Base-by-base conservation (phyloP, 2,797 vertebrate species). In the Megaceryle alcyon region DNA sequence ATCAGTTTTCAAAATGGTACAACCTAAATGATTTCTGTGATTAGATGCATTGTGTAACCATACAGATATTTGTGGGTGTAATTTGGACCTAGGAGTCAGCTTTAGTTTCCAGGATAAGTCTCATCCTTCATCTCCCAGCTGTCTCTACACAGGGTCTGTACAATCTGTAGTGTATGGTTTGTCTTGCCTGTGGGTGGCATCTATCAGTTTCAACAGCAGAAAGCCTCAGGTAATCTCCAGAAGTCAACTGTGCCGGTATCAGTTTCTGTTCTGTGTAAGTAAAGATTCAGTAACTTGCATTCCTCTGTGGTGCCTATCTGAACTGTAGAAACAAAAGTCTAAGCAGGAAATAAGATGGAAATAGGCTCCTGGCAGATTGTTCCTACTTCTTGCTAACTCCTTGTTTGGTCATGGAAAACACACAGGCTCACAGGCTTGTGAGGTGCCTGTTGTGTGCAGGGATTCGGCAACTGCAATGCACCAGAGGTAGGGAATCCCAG, bases 221-320 rank as follows among this genome's bases (percentile, higher is more conserved):
- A 89, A 51, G 14, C 16, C 43, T 72, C 1, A 1, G 14, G 7
- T 83, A 28, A 11, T 61, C 7, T 75, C 68, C 5, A 15, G 33
- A 44, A 53, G 13, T 80, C 53, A 53, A 0, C 19, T 71, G 21
- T 65, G 33, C 20, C 0, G 0, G 3, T 56, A 63, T 1, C 10
- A 82, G 16, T 22, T 90, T 91, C 51, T 53, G 2, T n/a, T 65
- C 15, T 25, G 20, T 12, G 3, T n/a, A 85, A 82, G 28, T 14
- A 85, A 85, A 76, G 31, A 68, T 64, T 66, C 48, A 22, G 59
- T 49, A 83, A 49, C 23, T 46, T 88, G 14, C 13, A 37, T 68
- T 31, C 11, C 6, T 77, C 48, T 73, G 23, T 26, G 25, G 18
- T 54, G 13, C 19, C 12, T 48, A 21, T 66, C 19, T 79, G 46